Percentiles rank a stretch among this genome's conserved stretches.
phyloP scores from a whole-genome alignment of 2,888 invertebrate genomes.

The Pteria penguin region DNA sequence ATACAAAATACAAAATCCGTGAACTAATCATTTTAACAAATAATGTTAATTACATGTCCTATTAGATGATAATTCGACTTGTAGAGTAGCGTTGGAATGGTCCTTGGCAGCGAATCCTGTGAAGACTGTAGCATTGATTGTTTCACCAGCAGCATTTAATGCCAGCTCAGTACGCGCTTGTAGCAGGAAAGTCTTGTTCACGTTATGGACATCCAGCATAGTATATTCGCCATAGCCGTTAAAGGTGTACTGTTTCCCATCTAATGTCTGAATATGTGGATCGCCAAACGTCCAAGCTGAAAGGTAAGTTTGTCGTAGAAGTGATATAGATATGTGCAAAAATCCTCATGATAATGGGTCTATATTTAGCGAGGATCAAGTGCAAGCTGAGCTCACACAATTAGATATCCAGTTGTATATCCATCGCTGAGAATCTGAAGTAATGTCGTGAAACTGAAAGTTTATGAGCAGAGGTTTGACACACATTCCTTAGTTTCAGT shows the following conservation, averaged over 20 bases:
- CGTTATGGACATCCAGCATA: constrained; percentile 31
- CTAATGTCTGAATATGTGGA: constrained; percentile 56
- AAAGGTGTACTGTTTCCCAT: constrained; percentile 48
- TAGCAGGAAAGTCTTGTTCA: constrained; percentile 20
- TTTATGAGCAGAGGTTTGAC: too few species aligned
- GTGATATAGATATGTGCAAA: too few species aligned
- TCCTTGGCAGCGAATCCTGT: constrained; percentile 51
- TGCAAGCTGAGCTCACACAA: too few species aligned
- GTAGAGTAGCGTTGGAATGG: not conserved
- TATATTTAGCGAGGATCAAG: too few species aligned
- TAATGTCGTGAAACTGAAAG: too few species aligned
- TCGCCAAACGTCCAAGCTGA: constrained; percentile 46
- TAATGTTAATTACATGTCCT: not conserved
- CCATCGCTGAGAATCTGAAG: too few species aligned
- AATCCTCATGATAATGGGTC: too few species aligned
- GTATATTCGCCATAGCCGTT: constrained; percentile 57
- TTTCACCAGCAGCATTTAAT: constrained; percentile 29
- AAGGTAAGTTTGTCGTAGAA: too few species aligned
- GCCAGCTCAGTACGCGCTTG: constrained; percentile 49
- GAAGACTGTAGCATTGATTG: constrained; percentile 56
- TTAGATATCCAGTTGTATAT: too few species aligned
- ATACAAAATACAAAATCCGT: too few species aligned
- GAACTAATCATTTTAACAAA: too few species aligned
- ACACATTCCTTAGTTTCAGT: too few species aligned
- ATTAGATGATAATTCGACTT: constrained; percentile 12